These are phyloP conservation scores for Drosophila nebulosa DNA, from an alignment of 1,140 invertebrate species.

Conservation along the genomic window DNA sequence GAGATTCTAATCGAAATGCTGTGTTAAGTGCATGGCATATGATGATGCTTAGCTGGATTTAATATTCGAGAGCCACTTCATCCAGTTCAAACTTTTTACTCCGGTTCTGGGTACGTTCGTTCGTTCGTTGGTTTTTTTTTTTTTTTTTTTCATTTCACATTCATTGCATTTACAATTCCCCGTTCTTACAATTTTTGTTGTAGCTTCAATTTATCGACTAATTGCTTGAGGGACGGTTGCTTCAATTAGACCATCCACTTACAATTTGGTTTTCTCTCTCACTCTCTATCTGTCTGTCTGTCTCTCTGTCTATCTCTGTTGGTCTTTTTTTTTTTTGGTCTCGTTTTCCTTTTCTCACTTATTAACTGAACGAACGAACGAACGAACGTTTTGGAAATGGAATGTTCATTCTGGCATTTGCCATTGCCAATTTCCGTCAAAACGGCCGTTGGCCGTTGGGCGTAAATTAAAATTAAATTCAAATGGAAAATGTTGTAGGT, in stretches of 20 bases:
- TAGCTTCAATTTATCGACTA: slow-evolving; percentile 44
- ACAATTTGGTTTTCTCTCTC: slow-evolving; percentile 38
- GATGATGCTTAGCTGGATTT: not conserved
- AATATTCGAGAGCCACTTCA: not conserved
- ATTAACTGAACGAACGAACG: slow-evolving; percentile 62
- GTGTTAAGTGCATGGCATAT: no score
- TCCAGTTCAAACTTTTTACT: not conserved
- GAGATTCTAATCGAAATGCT: no score
- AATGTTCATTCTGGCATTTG: slow-evolving; percentile 55
- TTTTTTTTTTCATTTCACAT: not conserved
- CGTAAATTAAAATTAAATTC: slow-evolving; percentile 79
- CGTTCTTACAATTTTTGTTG: slow-evolving; percentile 9
- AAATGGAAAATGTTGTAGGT: slow-evolving; percentile 71
- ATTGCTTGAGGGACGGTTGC: slow-evolving; percentile 40
- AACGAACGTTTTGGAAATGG: slow-evolving; percentile 52
- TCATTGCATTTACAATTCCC: slow-evolving; percentile 6
- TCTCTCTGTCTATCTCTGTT: slow-evolving; percentile 6
- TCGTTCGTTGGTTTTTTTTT: not conserved
- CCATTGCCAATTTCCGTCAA: slow-evolving; percentile 71
- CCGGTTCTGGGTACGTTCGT: not conserved
- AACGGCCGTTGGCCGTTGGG: slow-evolving; percentile 56
- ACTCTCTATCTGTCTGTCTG: slow-evolving; percentile 38
- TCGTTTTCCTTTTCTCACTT: slow-evolving; percentile 44
- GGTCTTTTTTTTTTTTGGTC: slow-evolving; percentile 10
- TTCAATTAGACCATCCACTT: slow-evolving; percentile 65